These are phyloP conservation scores for Tetragonisca angustula DNA, from an alignment of 2,888 invertebrate species.

Conservation along the genomic window DNA sequence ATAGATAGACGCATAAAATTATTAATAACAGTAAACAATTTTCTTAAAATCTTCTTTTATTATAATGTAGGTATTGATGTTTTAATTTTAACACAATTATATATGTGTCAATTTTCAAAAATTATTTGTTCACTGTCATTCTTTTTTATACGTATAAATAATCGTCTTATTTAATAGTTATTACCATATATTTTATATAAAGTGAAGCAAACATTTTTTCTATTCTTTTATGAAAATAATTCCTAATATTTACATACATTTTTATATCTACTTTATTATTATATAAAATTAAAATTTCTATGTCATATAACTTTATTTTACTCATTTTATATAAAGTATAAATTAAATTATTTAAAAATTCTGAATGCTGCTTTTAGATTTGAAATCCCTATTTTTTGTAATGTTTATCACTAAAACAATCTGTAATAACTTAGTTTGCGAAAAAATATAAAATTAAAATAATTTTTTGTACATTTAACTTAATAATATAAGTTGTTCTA, in stretches of 20 bases:
- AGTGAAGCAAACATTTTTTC: not conserved
- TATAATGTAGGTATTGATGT: not conserved
- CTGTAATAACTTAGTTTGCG: not conserved
- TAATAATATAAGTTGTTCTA: not conserved
- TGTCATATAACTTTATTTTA: not conserved
- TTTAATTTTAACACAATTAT: not conserved
- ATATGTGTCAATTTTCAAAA: not conserved
- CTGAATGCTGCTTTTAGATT: not conserved
- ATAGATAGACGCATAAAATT: not conserved
- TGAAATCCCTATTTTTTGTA: not conserved
- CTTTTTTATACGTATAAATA: not conserved
- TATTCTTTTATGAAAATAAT: slow-evolving; percentile 10
- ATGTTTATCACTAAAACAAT: not conserved
- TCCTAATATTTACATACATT: not conserved
- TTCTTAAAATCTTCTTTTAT: not conserved
- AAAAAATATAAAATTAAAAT: not conserved
- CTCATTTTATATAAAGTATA: not conserved
- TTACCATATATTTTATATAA: not conserved
- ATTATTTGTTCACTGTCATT: not conserved
- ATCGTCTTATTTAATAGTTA: not conserved
- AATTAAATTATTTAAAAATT: not conserved
- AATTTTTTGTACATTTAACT: not conserved
- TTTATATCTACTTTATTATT: not conserved
- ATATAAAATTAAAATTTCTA: not conserved
- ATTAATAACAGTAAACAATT: slow-evolving; percentile 1